phyloP scores from a whole-genome alignment of 1,140 invertebrate species.

The Lucilia cuprina region DNA sequence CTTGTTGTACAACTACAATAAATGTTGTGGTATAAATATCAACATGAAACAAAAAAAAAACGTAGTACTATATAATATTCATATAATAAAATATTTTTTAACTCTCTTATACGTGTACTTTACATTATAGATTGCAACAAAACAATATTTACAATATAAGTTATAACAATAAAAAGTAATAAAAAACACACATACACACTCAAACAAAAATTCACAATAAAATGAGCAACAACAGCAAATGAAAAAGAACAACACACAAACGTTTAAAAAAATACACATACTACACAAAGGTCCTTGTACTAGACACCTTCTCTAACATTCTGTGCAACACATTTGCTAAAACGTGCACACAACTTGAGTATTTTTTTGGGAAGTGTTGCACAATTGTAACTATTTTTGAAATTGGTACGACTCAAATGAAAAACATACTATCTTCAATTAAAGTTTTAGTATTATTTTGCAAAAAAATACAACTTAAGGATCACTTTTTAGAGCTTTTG shows the following conservation, averaged over 20 bases:
- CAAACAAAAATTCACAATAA: background rate
- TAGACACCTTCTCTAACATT: background rate
- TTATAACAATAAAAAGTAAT: constrained; percentile 5
- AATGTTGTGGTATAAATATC: background rate
- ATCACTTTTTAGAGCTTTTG: too few relatives aligned
- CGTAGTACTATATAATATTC: too few relatives aligned
- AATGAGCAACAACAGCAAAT: background rate
- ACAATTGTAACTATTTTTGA: too few relatives aligned
- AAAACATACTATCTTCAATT: too few relatives aligned
- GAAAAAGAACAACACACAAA: background rate
- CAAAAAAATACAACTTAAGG: too few relatives aligned
- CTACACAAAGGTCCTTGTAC: constrained; percentile 13
- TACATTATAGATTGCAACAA: background rate
- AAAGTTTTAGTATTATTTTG: too few relatives aligned
- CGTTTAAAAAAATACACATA: background rate
- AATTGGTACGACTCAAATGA: too few relatives aligned
- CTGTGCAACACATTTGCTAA: background rate
- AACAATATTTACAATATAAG: background rate
- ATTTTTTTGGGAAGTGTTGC: background rate
- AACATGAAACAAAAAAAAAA: background rate
- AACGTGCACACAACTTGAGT: background rate
- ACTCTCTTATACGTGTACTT: background rate
- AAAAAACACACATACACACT: too few relatives aligned
- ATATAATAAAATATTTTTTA: background rate
- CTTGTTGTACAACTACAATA: background rate